Evolutionary conservation across 2,888 invertebrate genomes (phyloP).

Genomic region (Thereva unica): DNA sequence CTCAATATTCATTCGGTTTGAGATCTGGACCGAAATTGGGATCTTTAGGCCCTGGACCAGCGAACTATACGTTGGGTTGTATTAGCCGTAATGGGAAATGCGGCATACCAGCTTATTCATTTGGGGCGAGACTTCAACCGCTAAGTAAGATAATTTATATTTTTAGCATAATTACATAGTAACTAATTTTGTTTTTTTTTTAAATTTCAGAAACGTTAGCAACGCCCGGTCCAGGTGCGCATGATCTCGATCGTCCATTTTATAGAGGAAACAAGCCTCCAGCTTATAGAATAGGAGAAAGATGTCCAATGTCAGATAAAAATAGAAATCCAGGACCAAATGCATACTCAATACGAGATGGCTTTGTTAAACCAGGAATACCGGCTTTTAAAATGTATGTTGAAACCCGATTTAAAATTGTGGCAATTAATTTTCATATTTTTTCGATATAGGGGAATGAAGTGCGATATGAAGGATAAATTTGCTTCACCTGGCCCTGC

Average conservation of each 20-base stretch:
- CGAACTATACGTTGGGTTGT: constrained; percentile 49
- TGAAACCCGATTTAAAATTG: not conserved
- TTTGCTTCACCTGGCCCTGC: constrained; percentile 54
- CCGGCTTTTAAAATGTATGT: constrained; percentile 54
- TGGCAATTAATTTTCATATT: not conserved
- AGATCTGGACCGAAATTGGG: constrained; percentile 42
- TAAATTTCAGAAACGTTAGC: constrained; percentile 46
- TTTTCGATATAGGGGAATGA: constrained; percentile 45
- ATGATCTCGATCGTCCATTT: constrained; percentile 48
- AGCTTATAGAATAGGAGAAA: constrained; percentile 61
- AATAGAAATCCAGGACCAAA: constrained; percentile 51
- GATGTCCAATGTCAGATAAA: constrained; percentile 46
- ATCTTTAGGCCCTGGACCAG: constrained; percentile 52
- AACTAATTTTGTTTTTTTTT: not conserved
- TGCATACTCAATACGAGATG: constrained; percentile 48
- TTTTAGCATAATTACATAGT: not conserved
- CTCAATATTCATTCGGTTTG: constrained; percentile 53
- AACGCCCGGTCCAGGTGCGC: constrained; percentile 54
- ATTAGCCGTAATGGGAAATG: constrained; percentile 49
- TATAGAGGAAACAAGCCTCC: constrained; percentile 53
- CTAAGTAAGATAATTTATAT: constrained; percentile 43
- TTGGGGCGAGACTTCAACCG: constrained; percentile 55
- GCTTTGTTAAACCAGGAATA: constrained; percentile 45
- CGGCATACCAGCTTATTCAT: constrained; percentile 59
- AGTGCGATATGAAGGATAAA: not conserved